Conservation (phyloP, 2,888 invertebrate species). For the Anodontia alba region DNA sequence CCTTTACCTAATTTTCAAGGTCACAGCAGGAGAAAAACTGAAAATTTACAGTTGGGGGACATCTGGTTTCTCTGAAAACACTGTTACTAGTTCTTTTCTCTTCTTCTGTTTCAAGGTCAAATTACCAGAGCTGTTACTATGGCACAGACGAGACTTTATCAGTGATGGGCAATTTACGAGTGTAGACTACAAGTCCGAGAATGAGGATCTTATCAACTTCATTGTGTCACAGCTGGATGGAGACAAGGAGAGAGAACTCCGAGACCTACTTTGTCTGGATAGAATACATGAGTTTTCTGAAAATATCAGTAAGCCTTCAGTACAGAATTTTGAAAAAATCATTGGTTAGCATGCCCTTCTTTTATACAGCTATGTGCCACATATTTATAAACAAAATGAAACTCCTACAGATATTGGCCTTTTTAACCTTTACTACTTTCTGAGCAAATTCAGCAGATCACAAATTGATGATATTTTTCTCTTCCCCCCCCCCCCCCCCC, state of each 20-base stretch:
- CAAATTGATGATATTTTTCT: no score
- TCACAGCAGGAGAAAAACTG: no score
- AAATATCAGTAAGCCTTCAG: slow-evolving; percentile 57
- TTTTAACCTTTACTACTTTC: no score
- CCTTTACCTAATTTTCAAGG: no score
- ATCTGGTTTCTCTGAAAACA: no score
- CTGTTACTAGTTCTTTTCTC: no score
- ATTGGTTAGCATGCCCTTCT: neutral
- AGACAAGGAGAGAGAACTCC: slow-evolving; percentile 62
- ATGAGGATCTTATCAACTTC: slow-evolving; percentile 70
- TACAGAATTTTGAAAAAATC: slow-evolving; percentile 9
- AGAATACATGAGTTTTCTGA: slow-evolving; percentile 58
- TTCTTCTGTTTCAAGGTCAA: slow-evolving; percentile 60
- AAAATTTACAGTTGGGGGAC: no score
- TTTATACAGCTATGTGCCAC: no score
- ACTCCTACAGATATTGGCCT: no score
- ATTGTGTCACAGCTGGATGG: slow-evolving; percentile 66
- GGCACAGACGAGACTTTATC: slow-evolving; percentile 76
- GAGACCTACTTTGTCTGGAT: slow-evolving; percentile 62
- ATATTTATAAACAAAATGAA: no score
- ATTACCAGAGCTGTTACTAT: slow-evolving; percentile 76
- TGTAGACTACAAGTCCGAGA: slow-evolving; percentile 49
- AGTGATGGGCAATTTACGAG: slow-evolving; percentile 40
- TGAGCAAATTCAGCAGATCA: no score
- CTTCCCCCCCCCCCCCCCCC: no score